A percentile compares a stretch with the other conserved stretches of the same genome.
phyloP scores from a whole-genome alignment of 1,140 invertebrate genomes.

The Calephelis virginiensis region DNA sequence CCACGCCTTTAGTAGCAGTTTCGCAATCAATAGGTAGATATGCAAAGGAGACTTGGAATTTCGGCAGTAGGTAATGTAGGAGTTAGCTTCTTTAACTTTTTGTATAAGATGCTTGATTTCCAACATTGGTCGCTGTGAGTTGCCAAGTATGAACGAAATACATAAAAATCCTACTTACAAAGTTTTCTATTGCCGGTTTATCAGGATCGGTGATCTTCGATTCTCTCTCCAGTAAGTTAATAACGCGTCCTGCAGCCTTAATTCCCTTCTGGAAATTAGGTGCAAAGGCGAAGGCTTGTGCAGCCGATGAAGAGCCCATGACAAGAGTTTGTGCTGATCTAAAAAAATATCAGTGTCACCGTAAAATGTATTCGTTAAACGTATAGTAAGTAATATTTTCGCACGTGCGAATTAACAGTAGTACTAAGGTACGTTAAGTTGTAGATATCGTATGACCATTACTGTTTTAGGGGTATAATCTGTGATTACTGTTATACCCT shows the following conservation, averaged over 20 bases:
- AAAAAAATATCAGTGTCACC: conserved; percentile 20
- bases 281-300: conserved; percentile 85
- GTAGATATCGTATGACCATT: no score
- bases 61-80: neutral
- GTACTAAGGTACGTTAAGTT: no score
- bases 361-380: neutral
- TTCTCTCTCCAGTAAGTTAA: conserved; percentile 75
- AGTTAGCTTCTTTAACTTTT: neutral
- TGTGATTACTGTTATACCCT: no score
- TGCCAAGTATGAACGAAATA: neutral
- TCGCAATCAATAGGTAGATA: no score
- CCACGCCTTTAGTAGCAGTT: no score
- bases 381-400: no score
- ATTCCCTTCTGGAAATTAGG: conserved; percentile 85
- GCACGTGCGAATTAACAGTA: no score
- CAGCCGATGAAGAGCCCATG: conserved; percentile 87
- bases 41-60: no score
- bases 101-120: no score
- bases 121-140: neutral
- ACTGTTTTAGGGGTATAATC: no score
- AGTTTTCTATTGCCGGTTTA: conserved; percentile 50
- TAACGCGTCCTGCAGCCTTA: conserved; percentile 79
- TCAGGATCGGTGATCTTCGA: conserved; percentile 76
- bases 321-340: conserved; percentile 87
- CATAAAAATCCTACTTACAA: conserved; percentile 51